Conservation (phyloP, 2,888 invertebrate genomes). For the Andrena flavipes region DNA sequence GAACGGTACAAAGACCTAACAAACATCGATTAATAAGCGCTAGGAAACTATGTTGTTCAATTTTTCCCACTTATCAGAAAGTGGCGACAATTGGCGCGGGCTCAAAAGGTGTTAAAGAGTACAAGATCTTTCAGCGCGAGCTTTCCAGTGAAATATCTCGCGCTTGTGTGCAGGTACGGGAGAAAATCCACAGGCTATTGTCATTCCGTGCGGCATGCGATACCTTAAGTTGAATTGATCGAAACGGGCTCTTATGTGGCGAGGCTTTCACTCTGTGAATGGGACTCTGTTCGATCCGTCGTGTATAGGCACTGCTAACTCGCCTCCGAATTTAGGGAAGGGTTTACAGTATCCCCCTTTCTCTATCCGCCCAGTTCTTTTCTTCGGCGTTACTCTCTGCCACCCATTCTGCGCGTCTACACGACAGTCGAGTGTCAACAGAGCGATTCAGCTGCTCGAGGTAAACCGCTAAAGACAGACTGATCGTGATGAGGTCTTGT, state of each 20-base stretch:
- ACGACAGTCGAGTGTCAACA: slow-evolving; percentile 37
- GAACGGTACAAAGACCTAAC: no score
- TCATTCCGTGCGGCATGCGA: slow-evolving; percentile 44
- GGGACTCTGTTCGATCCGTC: slow-evolving; percentile 49
- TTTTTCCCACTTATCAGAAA: neutral
- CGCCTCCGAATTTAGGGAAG: slow-evolving; percentile 53
- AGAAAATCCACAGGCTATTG: slow-evolving; percentile 52
- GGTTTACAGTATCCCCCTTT: slow-evolving; percentile 43
- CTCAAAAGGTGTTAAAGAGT: slow-evolving; percentile 26
- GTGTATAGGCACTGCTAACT: slow-evolving; percentile 63
- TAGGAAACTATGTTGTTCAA: neutral
- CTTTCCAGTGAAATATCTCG: slow-evolving; percentile 1
- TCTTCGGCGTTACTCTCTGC: slow-evolving; percentile 23
- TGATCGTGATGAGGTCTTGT: slow-evolving; percentile 2
- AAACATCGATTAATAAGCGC: no score
- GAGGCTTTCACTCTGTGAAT: slow-evolving; percentile 60
- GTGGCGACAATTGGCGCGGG: neutral
- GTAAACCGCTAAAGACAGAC: slow-evolving; percentile 37
- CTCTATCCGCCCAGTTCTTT: slow-evolving; percentile 26
- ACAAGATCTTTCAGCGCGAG: slow-evolving; percentile 10
- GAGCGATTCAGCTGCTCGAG: slow-evolving; percentile 33
- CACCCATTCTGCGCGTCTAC: neutral
- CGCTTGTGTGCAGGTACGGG: neutral
- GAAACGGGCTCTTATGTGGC: slow-evolving; percentile 63
- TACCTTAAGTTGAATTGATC: slow-evolving; percentile 62